Percentiles rank a stretch among this genome's conserved stretches.
Evolutionary conservation across 2,113 vertebrate species (phyloP).

Genomic region (Eudyptes chrysolophus): DNA sequence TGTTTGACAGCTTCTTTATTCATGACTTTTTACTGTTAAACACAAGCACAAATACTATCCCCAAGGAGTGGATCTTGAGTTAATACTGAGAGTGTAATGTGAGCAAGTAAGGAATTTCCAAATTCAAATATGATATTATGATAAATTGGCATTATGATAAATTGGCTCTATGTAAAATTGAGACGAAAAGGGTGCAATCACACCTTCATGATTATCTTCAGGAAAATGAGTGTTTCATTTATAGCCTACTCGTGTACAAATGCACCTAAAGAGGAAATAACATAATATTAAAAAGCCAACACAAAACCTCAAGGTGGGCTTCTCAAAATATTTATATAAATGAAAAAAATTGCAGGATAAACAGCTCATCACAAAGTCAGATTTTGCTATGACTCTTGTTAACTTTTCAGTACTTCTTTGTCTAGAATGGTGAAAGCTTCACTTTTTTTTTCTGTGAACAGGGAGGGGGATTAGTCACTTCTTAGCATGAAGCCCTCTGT

Average conservation of each 20-base stretch:
- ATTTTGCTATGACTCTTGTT: not conserved
- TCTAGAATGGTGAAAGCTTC: not conserved
- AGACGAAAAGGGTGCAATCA: not conserved
- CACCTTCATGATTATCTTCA: not conserved
- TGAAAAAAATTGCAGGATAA: not conserved
- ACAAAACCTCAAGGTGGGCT: not conserved
- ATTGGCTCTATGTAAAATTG: not conserved
- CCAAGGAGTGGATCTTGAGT: not conserved
- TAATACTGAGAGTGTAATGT: not conserved
- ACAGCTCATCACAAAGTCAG: not conserved
- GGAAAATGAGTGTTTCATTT: not conserved
- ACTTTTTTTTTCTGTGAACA: not conserved
- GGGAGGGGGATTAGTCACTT: not conserved
- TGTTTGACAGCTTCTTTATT: not conserved
- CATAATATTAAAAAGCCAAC: not conserved
- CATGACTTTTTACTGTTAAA: not conserved
- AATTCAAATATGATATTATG: not conserved
- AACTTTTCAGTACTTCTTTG: not conserved
- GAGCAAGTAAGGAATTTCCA: conserved; percentile 16
- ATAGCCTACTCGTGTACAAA: not conserved
- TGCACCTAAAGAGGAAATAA: not conserved
- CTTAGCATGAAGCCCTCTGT: not conserved
- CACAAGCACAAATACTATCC: not conserved
- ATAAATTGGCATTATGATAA: not conserved
- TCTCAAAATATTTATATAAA: conserved; percentile 19